Conservation (phyloP, 2,797 vertebrate species). For the Semotilus atromaculatus region DNA sequence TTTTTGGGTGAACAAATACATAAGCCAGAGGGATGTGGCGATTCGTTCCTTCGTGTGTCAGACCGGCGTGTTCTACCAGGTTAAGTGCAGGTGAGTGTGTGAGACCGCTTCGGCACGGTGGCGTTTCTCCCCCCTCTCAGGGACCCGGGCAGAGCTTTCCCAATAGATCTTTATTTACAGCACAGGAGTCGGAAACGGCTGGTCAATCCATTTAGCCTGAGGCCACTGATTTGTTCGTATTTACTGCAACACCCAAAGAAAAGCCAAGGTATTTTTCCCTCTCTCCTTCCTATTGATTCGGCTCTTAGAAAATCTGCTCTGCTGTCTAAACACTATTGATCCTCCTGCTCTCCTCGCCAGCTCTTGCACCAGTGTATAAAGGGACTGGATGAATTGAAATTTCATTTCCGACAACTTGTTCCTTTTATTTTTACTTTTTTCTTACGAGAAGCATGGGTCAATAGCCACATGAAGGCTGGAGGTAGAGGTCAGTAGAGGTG, state of each 20-base stretch:
- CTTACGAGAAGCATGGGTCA: slow-evolving; percentile 75
- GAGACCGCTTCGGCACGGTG: slow-evolving; percentile 15
- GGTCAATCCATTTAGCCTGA: slow-evolving; percentile 92
- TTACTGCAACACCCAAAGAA: slow-evolving; percentile 86
- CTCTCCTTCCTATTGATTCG: slow-evolving; percentile 90
- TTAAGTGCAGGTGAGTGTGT: slow-evolving; percentile 16
- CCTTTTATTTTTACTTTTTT: slow-evolving; percentile 88
- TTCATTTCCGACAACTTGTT: slow-evolving; percentile 94
- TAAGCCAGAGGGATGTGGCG: not conserved
- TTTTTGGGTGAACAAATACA: not conserved
- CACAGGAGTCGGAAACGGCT: slow-evolving; percentile 83
- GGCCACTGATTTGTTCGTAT: slow-evolving; percentile 90
- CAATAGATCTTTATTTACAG: slow-evolving; percentile 86
- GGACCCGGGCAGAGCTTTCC: slow-evolving; percentile 77
- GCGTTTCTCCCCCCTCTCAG: slow-evolving; percentile 49
- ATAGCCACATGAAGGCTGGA: slow-evolving; percentile 69
- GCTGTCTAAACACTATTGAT: slow-evolving; percentile 97
- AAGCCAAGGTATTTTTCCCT: slow-evolving; percentile 84
- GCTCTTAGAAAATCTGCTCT: slow-evolving; percentile 91
- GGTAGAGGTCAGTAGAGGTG: slow-evolving; percentile 57
- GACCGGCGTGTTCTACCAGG: not conserved
- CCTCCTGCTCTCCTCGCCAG: slow-evolving; percentile 82
- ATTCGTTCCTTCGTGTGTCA: not conserved
- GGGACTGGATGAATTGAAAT: slow-evolving; percentile 94
- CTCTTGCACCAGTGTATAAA: slow-evolving; percentile 87